Percentiles rank a stretch among this genome's conserved stretches.
Evolutionary conservation across 37 sponge, comb jelly and placozoan species (phyloP).

Genomic region (Ephydatia muelleri): DNA sequence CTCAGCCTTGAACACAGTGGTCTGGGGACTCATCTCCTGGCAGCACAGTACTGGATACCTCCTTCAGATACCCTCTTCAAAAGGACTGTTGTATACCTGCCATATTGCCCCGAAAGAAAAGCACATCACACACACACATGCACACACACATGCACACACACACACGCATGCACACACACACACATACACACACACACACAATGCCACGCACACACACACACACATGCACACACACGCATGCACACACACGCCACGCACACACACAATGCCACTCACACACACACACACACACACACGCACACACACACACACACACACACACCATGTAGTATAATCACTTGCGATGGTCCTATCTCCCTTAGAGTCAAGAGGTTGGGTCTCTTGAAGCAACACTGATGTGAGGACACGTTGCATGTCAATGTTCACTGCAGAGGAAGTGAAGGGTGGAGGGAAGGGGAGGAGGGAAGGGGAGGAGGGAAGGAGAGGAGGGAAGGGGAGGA

Average conservation of each 20-base stretch:
- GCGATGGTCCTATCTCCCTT: constrained; percentile 87
- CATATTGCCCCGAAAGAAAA: not conserved
- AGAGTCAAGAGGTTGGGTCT: constrained; percentile 86
- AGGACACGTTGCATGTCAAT: constrained; percentile 85
- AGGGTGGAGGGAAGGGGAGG: not conserved
- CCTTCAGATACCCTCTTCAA: constrained; percentile 65
- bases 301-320: no score
- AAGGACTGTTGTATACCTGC: constrained; percentile 73
- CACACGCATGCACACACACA: constrained; percentile 7
- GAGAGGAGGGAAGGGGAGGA: no score
- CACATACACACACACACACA: not conserved
- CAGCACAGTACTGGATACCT: constrained; percentile 79
- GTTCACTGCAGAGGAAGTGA: constrained; percentile 43
- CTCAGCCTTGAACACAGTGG: constrained; percentile 88
- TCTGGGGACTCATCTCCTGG: constrained; percentile 63
- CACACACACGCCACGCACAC: no score
- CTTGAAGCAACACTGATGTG: constrained; percentile 80
- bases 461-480: not conserved
- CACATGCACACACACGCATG: no score
- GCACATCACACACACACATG: constrained; percentile 3
- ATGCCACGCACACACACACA: no score
- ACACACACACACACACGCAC: no score
- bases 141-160: constrained; percentile 3
- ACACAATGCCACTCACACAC: no score
- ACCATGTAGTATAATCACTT: constrained; percentile 84